Evolutionary conservation across 2,113 vertebrate species (phyloP), one percentile per base, ranked within the genome.

Genomic region (Recurvirostra avosetta): DNA sequence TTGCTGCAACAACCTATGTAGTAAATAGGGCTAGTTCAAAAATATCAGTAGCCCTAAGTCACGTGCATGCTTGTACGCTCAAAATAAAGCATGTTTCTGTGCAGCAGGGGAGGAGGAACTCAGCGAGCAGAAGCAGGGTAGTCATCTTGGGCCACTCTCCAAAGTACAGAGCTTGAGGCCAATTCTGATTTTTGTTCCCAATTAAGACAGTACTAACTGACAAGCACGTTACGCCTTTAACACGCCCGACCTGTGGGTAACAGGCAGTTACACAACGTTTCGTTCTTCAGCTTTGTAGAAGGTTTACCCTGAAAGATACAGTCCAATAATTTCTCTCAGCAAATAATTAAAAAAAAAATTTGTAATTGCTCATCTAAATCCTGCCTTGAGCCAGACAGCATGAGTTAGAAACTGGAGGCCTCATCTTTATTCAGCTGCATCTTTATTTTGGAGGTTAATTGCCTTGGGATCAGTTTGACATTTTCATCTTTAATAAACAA

Each of bases 51-150:
- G 23, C 34, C 55, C 6, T 2, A 49, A 22, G 23, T 8, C 56
- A 13, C 1, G 1, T 0, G 22, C n/a, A 4, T 1, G 5, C 20
- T 26, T 36, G 17, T 0, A 17, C 52, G 11, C 4, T 3, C 14
- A 53, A 59, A 34, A 36, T 8, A 20, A 73, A 63, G 27, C 11
- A 0, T 0, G 5, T 12, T 66, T n/a, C n/a, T 19, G 73, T 1
- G 25, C 50, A 55, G 41, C 41, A 19, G 34, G 36, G 34, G 19
- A 76, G 25, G 19, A 74, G 45, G 21, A 75, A 19, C 56, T 16
- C 30, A 1, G 36, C 29, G 7, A 15, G 62, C 58, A 45, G 41
- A 5, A 59, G 34, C 11, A 66, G 29, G 43, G 34, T 50, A 6
- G 3, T 41, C 79, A 27, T 11, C 41, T 12, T 6, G 29, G 41